Evolutionary conservation across 2,113 vertebrate genomes (phyloP), one percentile per base, ranked within the genome.

Genomic region (Actenoides lindsayi): DNA sequence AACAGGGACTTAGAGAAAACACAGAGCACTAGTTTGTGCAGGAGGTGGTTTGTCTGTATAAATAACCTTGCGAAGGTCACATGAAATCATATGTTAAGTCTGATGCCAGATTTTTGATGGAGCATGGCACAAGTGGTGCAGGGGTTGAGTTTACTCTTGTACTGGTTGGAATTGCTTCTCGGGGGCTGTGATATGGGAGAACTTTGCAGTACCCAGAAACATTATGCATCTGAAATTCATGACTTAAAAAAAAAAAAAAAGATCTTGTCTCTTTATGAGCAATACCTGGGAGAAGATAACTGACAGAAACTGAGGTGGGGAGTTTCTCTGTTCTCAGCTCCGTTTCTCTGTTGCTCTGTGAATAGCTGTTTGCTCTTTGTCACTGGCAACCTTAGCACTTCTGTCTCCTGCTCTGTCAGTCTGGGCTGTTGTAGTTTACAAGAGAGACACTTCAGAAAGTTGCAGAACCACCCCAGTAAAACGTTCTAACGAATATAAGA

Each of bases 21-120:
- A 16, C 21, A 30, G 85, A 90, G 67, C 67, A n/a, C 16, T 69
- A 87, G 15, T 64, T 65, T 89, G 28, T 77, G 79, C 89, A 44
- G 79, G 63, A 70, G 83, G 10, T 64, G 53, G 16, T 60, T 76
- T 80, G n/a, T 50, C 50, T 85, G 30, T 76, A 62, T 62, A 50
- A 74, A 77, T 88, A 83, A 23, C 89, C 71, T 65, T 81, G 83
- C 65, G 80, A 95, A 94, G 79, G 88, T 82, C 94, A 69, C 59
- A 30, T 9, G 31, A 76, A 93, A 48, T 79, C 57, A 16, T n/a
- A 56, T 10, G 27, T 88, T 79, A 25, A 77, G 59, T 42, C 65
- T n/a, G 48, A 85, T 79, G 87, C 62, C 37, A 37, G 67, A 9
- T 89, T 84, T 90, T 77, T 91, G 54, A 65, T 54, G 35, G 54